Conservation (phyloP, 64 coral and sea anemone species). For the Montipora cactus region DNA sequence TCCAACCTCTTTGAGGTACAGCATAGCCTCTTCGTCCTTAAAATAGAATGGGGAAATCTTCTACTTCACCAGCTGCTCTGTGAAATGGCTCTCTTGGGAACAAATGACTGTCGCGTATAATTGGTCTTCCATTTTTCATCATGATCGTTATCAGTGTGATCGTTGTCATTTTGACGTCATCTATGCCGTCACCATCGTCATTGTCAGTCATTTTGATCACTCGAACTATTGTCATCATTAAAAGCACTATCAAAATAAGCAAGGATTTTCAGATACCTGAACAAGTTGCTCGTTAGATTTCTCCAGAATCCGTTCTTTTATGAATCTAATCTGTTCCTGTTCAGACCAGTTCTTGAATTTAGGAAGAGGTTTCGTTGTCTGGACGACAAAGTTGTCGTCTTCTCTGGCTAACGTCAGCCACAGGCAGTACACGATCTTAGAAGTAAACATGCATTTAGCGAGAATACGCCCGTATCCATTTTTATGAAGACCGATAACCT, state of each 20-base stretch:
- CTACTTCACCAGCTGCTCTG: too few relatives aligned
- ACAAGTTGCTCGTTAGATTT: constrained; percentile 66
- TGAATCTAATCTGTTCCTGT: constrained; percentile 67
- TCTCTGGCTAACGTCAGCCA: constrained; percentile 72
- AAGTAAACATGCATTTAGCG: constrained; percentile 83
- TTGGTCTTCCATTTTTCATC: too few relatives aligned
- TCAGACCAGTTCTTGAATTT: constrained; percentile 6
- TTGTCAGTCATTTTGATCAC: too few relatives aligned
- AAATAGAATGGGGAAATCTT: too few relatives aligned
- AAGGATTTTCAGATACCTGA: constrained; percentile 16
- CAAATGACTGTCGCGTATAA: too few relatives aligned
- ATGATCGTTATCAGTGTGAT: too few relatives aligned
- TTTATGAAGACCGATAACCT: constrained; percentile 89
- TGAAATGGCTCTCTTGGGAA: too few relatives aligned
- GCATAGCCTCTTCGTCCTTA: too few relatives aligned
- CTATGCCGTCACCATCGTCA: too few relatives aligned
- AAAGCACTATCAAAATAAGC: neutral
- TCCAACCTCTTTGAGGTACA: too few relatives aligned
- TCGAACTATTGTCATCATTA: too few relatives aligned
- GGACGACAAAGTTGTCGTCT: constrained; percentile 80
- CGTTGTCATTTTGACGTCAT: too few relatives aligned
- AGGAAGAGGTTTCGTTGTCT: constrained; percentile 73
- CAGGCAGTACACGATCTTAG: constrained; percentile 89
- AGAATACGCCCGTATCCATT: constrained; percentile 90
- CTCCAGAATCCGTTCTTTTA: constrained; percentile 76